Evolutionary conservation across 2,113 vertebrate genomes (phyloP), one percentile per base, ranked within the genome.

Genomic region (Anarrhichthys ocellatus): DNA sequence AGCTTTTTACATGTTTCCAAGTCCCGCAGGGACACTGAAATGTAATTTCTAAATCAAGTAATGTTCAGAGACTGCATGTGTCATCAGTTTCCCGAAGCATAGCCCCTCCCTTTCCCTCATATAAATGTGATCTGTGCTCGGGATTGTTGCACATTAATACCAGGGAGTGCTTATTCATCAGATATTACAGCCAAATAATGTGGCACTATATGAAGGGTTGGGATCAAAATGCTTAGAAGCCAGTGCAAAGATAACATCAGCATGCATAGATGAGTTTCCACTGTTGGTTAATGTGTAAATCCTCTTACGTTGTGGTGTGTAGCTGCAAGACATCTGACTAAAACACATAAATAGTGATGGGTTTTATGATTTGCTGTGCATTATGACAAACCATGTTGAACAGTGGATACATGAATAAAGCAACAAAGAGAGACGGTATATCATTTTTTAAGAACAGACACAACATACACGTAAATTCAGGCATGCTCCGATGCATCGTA

Each of bases 271-370:
- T 81, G 79, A 89, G 74, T 82, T 80, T 86, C 67, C 22, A 64
- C 66, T 67, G 84, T 17, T 76, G 83, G 87, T 89, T 80, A 86
- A 85, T 76, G 61, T 78, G 50, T 73, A 83, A 89, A 91, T 90
- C 83, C 78, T 88, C 81, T 86, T 83, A 70, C 11, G 20, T 6
- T 73, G 82, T 76, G 54, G 36, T 63, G 56, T 56, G 50, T 34
- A 65, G 79, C 88, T 76, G 70, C 38, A 52, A 84, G 77, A 46
- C 46, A 62, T 83, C 65, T 58, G 29, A 75, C 69, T 63, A n/a
- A 72, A 87, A 77, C 40, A 80, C 69, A 84, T 80, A 56, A 71
- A 88, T 82, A 78, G 29, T 59, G 79, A 86, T 83, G 54, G 32
- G 27, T 84, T 84, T 27, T 82, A 83, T 62, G 40, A 76, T 76